These are phyloP conservation scores for Choristoneura fumiferana DNA, from an alignment of 1,140 invertebrate genomes.

Conservation along the genomic window DNA sequence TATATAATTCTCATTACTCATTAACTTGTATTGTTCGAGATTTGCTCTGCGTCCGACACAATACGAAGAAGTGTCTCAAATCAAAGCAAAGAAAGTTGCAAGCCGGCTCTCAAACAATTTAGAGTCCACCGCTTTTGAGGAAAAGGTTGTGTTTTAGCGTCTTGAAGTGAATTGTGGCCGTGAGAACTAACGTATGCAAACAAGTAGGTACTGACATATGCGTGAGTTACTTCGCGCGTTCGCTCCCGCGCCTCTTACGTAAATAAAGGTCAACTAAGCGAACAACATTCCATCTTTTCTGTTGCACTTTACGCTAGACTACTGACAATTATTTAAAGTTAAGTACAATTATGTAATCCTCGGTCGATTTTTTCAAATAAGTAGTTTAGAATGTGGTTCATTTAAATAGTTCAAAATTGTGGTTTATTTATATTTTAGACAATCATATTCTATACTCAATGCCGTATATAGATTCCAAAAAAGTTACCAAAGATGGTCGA, in stretches of 20 bases:
- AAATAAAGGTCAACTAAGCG: slow-evolving; percentile 44
- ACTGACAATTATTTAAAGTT: not conserved
- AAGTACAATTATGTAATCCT: not conserved
- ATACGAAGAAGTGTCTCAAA: slow-evolving; percentile 32
- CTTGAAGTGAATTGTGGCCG: slow-evolving; percentile 28
- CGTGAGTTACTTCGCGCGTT: slow-evolving; percentile 44
- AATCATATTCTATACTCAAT: too few species aligned
- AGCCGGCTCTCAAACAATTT: slow-evolving; percentile 34
- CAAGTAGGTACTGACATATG: slow-evolving; percentile 27
- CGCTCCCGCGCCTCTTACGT: slow-evolving; percentile 54
- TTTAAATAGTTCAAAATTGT: too few species aligned
- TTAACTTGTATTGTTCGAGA: not conserved
- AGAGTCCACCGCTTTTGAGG: slow-evolving; percentile 50
- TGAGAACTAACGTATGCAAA: slow-evolving; percentile 58
- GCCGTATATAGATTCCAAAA: too few species aligned
- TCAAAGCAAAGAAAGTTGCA: not conserved
- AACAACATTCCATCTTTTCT: slow-evolving; percentile 7
- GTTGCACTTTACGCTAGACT: slow-evolving; percentile 13
- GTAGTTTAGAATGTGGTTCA: too few species aligned
- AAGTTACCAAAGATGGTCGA: too few species aligned
- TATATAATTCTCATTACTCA: too few species aligned
- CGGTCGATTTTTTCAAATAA: too few species aligned
- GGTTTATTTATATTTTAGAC: too few species aligned
- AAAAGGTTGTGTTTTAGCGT: slow-evolving; percentile 38
- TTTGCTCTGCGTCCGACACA: not conserved